phyloP scores from a whole-genome alignment of 2,888 invertebrate species.

The Gymnoscelis rufifasciata region DNA sequence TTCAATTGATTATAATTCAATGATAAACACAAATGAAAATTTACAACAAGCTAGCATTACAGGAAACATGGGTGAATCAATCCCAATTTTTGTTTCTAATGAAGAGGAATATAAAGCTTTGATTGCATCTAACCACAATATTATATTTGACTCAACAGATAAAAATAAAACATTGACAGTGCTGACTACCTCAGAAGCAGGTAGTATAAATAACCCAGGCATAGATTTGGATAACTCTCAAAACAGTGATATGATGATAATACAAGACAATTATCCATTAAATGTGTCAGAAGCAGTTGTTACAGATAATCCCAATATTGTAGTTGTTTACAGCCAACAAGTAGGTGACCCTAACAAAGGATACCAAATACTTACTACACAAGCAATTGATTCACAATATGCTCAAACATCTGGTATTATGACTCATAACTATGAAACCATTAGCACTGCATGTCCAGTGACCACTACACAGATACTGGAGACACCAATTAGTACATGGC shows the following conservation, averaged over 20 bases:
- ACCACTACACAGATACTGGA: constrained; percentile 61
- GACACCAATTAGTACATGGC: constrained; percentile 55
- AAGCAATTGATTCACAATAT: constrained; percentile 59
- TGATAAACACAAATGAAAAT: constrained; percentile 40
- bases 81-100: constrained; percentile 73
- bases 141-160: constrained; percentile 64
- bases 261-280: constrained; percentile 79
- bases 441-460: constrained; percentile 66
- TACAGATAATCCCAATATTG: constrained; percentile 79
- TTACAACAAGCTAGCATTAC: constrained; percentile 45
- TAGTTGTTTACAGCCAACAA: constrained; percentile 81
- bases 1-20: constrained; percentile 48
- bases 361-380: constrained; percentile 67
- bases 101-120: constrained; percentile 73
- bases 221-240: constrained; percentile 73
- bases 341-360: constrained; percentile 78
- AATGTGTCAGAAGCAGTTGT: constrained; percentile 72
- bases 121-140: constrained; percentile 64
- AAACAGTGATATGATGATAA: constrained; percentile 81
- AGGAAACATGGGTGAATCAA: constrained; percentile 53
- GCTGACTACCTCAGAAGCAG: constrained; percentile 49
- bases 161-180: constrained; percentile 62
- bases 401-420: constrained; percentile 62
- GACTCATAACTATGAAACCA: constrained; percentile 65
- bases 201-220: constrained; percentile 43